Evolutionary conservation across 2,888 invertebrate genomes (phyloP).

Genomic region (Lypha dubia): DNA sequence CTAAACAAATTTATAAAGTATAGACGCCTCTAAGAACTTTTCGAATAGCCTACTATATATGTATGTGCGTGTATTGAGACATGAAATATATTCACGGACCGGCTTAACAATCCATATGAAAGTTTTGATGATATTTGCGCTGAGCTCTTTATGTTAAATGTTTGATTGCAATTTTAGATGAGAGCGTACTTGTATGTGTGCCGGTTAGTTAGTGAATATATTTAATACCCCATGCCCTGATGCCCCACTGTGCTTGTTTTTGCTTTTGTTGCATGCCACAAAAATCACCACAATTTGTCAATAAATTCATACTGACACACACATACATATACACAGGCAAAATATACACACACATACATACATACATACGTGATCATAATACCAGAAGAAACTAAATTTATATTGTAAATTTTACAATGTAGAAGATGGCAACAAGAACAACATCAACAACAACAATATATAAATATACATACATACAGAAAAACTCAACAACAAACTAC

Average conservation of each 20-base stretch:
- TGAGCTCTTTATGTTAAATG: slow-evolving; percentile 59
- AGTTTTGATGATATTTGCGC: slow-evolving; percentile 29
- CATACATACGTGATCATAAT: slow-evolving; percentile 15
- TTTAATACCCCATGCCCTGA: slow-evolving; percentile 72
- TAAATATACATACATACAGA: background rate
- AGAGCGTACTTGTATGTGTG: slow-evolving; percentile 33
- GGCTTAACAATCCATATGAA: slow-evolving; percentile 9
- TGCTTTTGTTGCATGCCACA: slow-evolving; percentile 75
- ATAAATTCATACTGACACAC: slow-evolving; percentile 78
- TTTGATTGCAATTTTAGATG: slow-evolving; percentile 64
- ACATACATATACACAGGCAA: slow-evolving; percentile 3
- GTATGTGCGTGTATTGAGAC: no score
- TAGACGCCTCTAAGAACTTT: background rate
- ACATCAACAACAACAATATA: slow-evolving; percentile 28
- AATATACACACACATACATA: background rate
- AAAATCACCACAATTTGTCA: slow-evolving; percentile 83
- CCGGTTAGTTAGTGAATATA: slow-evolving; percentile 46
- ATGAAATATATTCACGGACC: background rate
- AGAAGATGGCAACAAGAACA: slow-evolving; percentile 33
- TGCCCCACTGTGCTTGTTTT: slow-evolving; percentile 73
- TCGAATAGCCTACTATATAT: background rate
- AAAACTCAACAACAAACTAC: slow-evolving; percentile 39
- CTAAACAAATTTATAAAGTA: no score
- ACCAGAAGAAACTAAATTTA: slow-evolving; percentile 62
- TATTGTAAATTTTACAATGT: no score